phyloP scores from a whole-genome alignment of 2,113 vertebrate genomes.

The Polyodon spathula region DNA sequence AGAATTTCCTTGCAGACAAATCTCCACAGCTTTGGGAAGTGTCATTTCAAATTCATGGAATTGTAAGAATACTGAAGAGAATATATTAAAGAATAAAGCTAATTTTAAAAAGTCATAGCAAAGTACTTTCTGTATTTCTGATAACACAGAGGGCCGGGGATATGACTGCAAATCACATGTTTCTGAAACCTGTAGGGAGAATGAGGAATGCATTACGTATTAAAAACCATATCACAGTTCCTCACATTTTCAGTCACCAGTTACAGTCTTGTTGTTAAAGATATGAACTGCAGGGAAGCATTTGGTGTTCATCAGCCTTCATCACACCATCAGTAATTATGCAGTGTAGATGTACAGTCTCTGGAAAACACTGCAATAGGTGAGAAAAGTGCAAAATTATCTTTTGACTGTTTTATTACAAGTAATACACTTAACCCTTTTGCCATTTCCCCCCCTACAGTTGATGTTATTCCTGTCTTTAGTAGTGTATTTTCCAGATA shows the following conservation, averaged over 20 bases:
- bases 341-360: not conserved
- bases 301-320: not conserved
- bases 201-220: not conserved
- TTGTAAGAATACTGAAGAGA: no score
- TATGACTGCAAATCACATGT: not conserved
- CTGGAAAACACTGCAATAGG: no score
- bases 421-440: no score
- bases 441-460: no score
- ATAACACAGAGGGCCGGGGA: not conserved
- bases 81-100: no score
- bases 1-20: not conserved
- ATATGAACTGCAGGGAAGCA: not conserved
- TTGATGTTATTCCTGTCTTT: no score
- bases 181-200: not conserved
- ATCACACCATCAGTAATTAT: constrained; percentile 1
- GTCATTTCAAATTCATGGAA: not conserved
- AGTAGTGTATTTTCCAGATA: no score
- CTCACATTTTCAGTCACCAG: not conserved
- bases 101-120: no score
- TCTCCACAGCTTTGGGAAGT: not conserved
- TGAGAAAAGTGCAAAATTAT: no score
- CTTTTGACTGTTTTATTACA: no score
- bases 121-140: no score
- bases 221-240: not conserved
- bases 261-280: not conserved